Evolutionary conservation across 2,888 invertebrate species (phyloP).

Genomic region (Ditylenchus weischeri): DNA sequence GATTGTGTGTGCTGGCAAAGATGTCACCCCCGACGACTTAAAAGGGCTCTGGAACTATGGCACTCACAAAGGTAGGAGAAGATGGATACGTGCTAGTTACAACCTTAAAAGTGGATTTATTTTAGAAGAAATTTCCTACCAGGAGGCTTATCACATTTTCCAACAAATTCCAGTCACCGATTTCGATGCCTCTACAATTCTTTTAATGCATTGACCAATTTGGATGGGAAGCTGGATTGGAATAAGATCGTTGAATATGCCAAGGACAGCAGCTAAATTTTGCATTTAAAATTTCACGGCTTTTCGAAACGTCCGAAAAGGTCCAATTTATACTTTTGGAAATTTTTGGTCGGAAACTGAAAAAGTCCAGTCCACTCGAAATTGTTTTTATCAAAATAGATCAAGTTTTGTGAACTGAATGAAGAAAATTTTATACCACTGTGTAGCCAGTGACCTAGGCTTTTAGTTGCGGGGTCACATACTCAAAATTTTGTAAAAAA

Average conservation of each 20-base stretch:
- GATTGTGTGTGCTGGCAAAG: slow-evolving; percentile 33
- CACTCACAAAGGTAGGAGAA: slow-evolving; percentile 23
- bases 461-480: too few relatives aligned
- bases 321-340: too few relatives aligned
- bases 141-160: slow-evolving; percentile 31
- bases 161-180: slow-evolving; percentile 25
- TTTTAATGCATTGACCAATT: slow-evolving; percentile 13
- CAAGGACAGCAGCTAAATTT: neutral
- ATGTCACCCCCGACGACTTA: slow-evolving; percentile 24
- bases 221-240: slow-evolving; percentile 19
- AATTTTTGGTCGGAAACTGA: too few relatives aligned
- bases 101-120: slow-evolving; percentile 5
- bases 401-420: too few relatives aligned
- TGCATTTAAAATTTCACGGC: too few relatives aligned
- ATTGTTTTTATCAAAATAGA: too few relatives aligned
- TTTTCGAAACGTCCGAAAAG: too few relatives aligned
- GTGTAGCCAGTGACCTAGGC: too few relatives aligned
- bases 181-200: slow-evolving; percentile 18
- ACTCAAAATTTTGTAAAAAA: too few relatives aligned
- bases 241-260: slow-evolving; percentile 10
- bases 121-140: slow-evolving; percentile 27
- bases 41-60: slow-evolving; percentile 25
- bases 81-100: neutral
- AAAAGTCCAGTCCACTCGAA: too few relatives aligned
- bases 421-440: too few relatives aligned